Evolutionary conservation across 2,113 vertebrate genomes (phyloP), one percentile per base, ranked within the genome.

Genomic region (Scomber scombrus): DNA sequence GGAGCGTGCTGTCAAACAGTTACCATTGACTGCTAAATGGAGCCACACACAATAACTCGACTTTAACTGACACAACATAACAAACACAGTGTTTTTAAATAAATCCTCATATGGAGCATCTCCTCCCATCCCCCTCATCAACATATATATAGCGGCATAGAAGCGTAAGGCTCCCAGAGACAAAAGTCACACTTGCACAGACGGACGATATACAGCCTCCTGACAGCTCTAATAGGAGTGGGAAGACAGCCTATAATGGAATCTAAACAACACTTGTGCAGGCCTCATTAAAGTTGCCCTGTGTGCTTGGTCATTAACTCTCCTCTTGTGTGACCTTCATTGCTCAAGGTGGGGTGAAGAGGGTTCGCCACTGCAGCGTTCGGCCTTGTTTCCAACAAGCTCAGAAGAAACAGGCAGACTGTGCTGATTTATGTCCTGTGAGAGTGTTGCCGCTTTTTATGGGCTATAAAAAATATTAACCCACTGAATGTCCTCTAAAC

Each of bases 231-330:
- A 70, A 66, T 3, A 1, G 63, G 43, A 70, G 57, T 29, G 46
- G 50, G 56, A 77, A 55, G 74, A 71, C 60, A 31, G n/a, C 45
- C 72, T 46, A 58, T 84, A 73, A 71, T 86, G 63, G 49, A 88
- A 82, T 82, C 75, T 85, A 79, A 88, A 79, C 63, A 88, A 82
- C 69, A 57, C 79, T 86, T 80, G 75, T 62, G 65, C n/a, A 55
- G 71, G 71, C 54, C 87, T 89, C 87, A 76, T 88, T 89, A 85
- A 88, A 85, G 63, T 4, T 71, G 80, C 78, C 83, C 75, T 47
- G 50, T 72, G 66, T 45, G 56, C 58, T 55, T 14, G 55, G 71
- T 82, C 84, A 80, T 88, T 88, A 77, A 88, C 80, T 85, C 47
- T 78, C 72, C 23, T 74, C 71, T 55, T 51, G 26, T 49, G 62